These are phyloP conservation scores for Apis laboriosa DNA, from an alignment of 1,140 invertebrate genomes.

Conservation along the genomic window DNA sequence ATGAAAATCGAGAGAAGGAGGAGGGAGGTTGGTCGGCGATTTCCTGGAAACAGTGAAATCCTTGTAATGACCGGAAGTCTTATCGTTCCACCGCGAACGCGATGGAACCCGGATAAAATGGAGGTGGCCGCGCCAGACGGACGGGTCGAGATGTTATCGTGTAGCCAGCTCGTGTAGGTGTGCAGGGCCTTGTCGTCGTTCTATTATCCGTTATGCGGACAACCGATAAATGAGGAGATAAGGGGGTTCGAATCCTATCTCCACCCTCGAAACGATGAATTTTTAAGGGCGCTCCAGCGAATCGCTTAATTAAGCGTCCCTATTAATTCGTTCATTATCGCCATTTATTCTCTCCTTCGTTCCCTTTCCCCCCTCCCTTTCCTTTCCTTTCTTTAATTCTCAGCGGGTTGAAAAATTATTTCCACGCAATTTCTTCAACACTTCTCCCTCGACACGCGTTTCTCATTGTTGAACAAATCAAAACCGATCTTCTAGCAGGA, in stretches of 20 bases:
- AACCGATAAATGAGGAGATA: conserved; percentile 44
- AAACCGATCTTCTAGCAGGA: too few species aligned
- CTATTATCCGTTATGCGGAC: conserved; percentile 19
- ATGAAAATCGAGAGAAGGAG: too few species aligned
- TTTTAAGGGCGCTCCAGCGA: background rate
- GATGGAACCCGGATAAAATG: conserved; percentile 27
- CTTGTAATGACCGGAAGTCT: conserved; percentile 47
- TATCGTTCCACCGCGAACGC: conserved; percentile 29
- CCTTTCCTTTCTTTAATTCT: too few species aligned
- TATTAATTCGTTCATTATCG: background rate
- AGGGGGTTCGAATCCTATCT: background rate
- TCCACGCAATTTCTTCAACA: too few species aligned
- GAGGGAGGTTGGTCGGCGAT: conserved; percentile 7
- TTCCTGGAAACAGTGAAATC: conserved; percentile 37
- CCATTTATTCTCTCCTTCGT: too few species aligned
- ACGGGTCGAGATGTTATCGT: conserved; percentile 34
- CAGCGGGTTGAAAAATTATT: too few species aligned
- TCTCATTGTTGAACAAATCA: background rate
- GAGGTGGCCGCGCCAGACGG: background rate
- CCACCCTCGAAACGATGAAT: background rate
- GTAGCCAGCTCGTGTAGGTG: conserved; percentile 5
- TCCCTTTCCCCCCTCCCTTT: too few species aligned
- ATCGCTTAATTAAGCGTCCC: background rate
- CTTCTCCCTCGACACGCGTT: too few species aligned
- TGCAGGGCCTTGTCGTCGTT: conserved; percentile 20